A percentile compares a stretch with the other conserved stretches of the same genome.
These are phyloP conservation scores for Cebus imitator DNA, from an alignment of 2,113 vertebrate species.

Conservation along the genomic window DNA sequence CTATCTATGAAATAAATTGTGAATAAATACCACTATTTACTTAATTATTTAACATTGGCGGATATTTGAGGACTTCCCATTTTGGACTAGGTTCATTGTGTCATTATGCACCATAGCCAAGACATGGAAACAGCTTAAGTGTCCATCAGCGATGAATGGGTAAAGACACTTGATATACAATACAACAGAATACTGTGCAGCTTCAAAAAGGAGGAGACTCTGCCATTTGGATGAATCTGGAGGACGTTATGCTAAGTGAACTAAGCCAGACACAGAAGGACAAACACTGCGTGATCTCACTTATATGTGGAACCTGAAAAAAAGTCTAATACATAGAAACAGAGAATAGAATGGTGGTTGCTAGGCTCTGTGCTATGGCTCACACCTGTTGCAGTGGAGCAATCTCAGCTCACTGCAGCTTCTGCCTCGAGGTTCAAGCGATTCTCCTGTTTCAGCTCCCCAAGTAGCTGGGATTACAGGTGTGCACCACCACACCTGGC, in stretches of 20 bases:
- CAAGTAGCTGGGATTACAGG: too few species aligned
- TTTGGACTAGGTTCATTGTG: background rate
- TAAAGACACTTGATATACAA: background rate
- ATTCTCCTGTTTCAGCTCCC: too few species aligned
- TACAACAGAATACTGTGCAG: background rate
- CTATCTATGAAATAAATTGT: background rate
- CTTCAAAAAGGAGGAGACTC: background rate
- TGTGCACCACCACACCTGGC: too few species aligned
- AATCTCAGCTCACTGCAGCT: too few species aligned
- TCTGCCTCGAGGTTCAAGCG: too few species aligned
- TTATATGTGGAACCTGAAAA: background rate
- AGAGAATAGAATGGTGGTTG: background rate
- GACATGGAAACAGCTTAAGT: background rate
- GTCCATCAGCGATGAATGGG: background rate
- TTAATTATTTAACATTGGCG: background rate
- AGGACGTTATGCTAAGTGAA: background rate
- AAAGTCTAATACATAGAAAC: background rate
- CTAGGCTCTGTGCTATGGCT: background rate
- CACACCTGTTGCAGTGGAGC: too few species aligned
- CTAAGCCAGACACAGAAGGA: background rate
- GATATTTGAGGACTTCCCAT: background rate
- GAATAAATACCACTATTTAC: background rate
- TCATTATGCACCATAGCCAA: background rate
- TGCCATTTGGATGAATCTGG: background rate
- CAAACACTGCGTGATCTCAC: background rate